phyloP scores from a whole-genome alignment of 1,140 invertebrate genomes.

The Meloidogyne hapla region DNA sequence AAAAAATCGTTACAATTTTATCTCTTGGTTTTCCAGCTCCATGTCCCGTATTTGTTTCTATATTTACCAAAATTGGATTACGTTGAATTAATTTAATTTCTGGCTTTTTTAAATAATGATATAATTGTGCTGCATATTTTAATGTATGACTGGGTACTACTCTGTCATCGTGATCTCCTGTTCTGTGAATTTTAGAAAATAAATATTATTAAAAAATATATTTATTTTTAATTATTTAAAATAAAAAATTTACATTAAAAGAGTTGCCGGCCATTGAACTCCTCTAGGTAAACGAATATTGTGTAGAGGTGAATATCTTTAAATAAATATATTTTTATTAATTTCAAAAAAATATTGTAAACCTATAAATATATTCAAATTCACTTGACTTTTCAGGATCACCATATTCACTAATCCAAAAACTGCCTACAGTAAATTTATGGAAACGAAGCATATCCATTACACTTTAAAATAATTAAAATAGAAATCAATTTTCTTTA shows the following conservation, averaged over 20 bases:
- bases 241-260: constrained; percentile 73
- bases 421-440: constrained; percentile 95
- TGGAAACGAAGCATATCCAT: constrained; percentile 95
- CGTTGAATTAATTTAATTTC: constrained; percentile 72
- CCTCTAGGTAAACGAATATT: constrained; percentile 73
- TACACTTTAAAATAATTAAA: constrained; percentile 76
- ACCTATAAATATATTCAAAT: constrained; percentile 84
- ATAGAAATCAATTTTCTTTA: too few relatives aligned
- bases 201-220: too few relatives aligned
- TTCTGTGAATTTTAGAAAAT: too few relatives aligned
- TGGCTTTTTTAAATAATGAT: constrained; percentile 76
- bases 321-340: background rate
- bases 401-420: constrained; percentile 94
- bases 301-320: constrained; percentile 83
- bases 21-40: constrained; percentile 88
- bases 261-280: constrained; percentile 81
- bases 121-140: constrained; percentile 88
- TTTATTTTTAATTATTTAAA: constrained; percentile 70
- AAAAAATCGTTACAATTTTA: constrained; percentile 70
- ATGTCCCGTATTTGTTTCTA: constrained; percentile 96
- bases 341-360: constrained; percentile 34
- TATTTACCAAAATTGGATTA: constrained; percentile 81
- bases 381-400: constrained; percentile 82
- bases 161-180: constrained; percentile 95
- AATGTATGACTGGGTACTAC: constrained; percentile 90